Evolutionary conservation across 2,797 vertebrate species (phyloP).

Genomic region (Danio aesculapii): DNA sequence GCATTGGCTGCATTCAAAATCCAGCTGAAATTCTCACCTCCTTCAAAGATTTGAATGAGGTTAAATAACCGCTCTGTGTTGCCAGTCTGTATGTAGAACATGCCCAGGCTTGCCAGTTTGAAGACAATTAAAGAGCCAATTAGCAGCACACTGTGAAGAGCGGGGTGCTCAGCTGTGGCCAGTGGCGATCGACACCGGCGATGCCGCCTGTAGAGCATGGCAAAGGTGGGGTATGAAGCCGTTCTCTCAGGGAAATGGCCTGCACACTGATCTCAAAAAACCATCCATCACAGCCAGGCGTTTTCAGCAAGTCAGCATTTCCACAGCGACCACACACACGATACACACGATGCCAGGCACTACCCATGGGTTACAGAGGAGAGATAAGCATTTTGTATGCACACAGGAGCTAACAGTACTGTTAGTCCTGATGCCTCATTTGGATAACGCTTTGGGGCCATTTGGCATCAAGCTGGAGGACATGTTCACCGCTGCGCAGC

Average conservation of each 20-base stretch:
- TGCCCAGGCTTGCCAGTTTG: slow-evolving; percentile 69
- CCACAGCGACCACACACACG: slow-evolving; percentile 46
- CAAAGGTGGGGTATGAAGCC: slow-evolving; percentile 56
- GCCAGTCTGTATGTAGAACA: slow-evolving; percentile 58
- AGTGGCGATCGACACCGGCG: slow-evolving; percentile 33
- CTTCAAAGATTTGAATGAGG: slow-evolving; percentile 29
- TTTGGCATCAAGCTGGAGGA: not conserved
- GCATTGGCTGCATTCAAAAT: not conserved
- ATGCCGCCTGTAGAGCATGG: slow-evolving; percentile 34
- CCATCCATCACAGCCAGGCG: slow-evolving; percentile 60
- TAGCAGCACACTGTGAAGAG: slow-evolving; percentile 54
- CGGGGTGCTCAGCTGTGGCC: slow-evolving; percentile 45
- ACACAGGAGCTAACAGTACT: slow-evolving; percentile 44
- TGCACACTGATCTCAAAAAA: slow-evolving; percentile 53
- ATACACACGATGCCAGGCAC: slow-evolving; percentile 27
- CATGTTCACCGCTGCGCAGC: not conserved
- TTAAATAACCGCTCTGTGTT: slow-evolving; percentile 31
- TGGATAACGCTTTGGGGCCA: not conserved
- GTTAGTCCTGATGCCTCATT: slow-evolving; percentile 49
- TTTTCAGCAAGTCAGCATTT: slow-evolving; percentile 68
- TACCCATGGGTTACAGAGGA: slow-evolving; percentile 34
- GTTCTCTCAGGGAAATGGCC: slow-evolving; percentile 61
- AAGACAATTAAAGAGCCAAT: slow-evolving; percentile 64
- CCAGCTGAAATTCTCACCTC: not conserved
- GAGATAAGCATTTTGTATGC: slow-evolving; percentile 28